Evolutionary conservation across 2,797 vertebrate genomes (phyloP), one percentile per base, ranked within the genome.

Genomic region (Australoheros facetus): DNA sequence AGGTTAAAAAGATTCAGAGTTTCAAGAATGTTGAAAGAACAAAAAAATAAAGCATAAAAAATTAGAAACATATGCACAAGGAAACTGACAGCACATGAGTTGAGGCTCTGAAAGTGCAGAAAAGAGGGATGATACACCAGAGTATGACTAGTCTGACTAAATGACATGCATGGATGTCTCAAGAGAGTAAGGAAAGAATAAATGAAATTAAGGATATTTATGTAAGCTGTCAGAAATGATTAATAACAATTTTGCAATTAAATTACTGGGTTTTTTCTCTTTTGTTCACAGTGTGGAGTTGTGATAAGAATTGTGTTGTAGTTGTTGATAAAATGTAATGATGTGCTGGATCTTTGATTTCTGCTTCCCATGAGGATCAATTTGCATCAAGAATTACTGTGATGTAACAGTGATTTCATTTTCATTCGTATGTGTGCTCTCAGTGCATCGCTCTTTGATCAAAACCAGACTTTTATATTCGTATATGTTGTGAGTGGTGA

Each of bases 31-130:
- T 2, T 45, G 8, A 34, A 62, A n/a, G 6, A 12, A 6, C 1
- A 26, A 54, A 42, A 26, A 48, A 11, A 11, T 28, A 4, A 30
- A 48, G n/a, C n/a, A 12, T 23, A 10, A 56, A 51, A 77, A 77
- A 81, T 55, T 48, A 64, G 60, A 77, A 81, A 37, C 74, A 71
- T 9, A 4, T 78, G 80, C 45, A 17, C 19, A 17, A 64, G 56
- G 23, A 75, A 5, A 57, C 28, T 17, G 54, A 56, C 53, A 10
- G 32, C 7, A 54, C n/a, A 56, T 12, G 32, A 48, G 62, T 7
- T 14, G 7, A 55, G 19, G 8, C 7, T 19, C 42, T 66, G 71
- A 56, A 34, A 57, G 37, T 51, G 30, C 17, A 7, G 71, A 48
- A 23, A 37, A 45, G 73, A 83, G 21, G 17, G 59, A 82, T 19